A percentile compares a stretch with the other conserved stretches of the same genome.
Evolutionary conservation across 2,113 vertebrate genomes (phyloP).

Genomic region (Jaculus jaculus): DNA sequence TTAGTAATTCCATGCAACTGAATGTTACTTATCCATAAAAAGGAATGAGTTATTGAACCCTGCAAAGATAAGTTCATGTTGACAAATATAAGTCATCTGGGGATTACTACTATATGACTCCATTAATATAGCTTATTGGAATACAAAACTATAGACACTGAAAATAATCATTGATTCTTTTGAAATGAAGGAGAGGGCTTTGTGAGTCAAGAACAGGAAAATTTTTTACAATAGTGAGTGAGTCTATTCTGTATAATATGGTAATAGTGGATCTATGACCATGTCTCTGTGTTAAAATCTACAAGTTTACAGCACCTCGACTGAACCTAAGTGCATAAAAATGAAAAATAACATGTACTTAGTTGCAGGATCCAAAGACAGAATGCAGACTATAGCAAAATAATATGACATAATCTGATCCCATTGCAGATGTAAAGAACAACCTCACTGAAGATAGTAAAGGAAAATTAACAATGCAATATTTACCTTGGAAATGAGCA

Average conservation of each 20-base stretch:
- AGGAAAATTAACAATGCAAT: not conserved
- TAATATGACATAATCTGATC: not conserved
- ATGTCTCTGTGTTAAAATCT: not conserved
- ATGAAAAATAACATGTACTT: not conserved
- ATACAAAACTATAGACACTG: not conserved
- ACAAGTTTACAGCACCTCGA: not conserved
- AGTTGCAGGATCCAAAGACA: not conserved
- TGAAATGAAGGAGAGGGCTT: not conserved
- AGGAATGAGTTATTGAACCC: not conserved
- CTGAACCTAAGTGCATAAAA: not conserved
- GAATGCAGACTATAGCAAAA: not conserved
- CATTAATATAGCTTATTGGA: not conserved
- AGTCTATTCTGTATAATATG: too few species aligned
- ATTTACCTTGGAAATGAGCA: not conserved
- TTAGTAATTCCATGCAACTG: not conserved
- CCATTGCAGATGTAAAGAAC: too few species aligned
- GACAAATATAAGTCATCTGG: not conserved
- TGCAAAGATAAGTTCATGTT: not conserved
- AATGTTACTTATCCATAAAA: conserved; percentile 12
- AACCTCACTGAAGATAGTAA: not conserved
- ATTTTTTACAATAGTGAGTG: not conserved
- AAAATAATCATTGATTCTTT: not conserved
- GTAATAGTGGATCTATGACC: not conserved
- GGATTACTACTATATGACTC: not conserved
- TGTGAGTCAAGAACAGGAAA: not conserved